Percentiles rank a stretch among this genome's conserved stretches.
Conservation (phyloP, 1,140 invertebrate genomes). For the Aporrectodea caliginosa region DNA sequence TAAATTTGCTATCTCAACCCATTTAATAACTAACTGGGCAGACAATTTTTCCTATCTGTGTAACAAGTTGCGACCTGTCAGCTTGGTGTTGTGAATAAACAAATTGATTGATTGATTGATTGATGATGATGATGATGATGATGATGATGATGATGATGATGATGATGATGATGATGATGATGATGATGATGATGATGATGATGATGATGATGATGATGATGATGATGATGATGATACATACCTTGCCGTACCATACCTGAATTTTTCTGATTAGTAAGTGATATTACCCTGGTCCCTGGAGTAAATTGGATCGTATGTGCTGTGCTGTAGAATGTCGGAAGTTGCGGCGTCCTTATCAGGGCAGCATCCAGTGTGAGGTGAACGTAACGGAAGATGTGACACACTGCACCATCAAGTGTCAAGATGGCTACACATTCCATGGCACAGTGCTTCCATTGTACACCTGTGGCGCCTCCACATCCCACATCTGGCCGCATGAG, state of each 20-base stretch:
- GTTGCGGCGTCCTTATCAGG: conserved; percentile 22
- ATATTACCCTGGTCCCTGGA: neutral
- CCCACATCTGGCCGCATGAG: conserved; percentile 27
- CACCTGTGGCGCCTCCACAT: conserved; percentile 19
- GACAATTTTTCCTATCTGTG: no score
- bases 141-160: neutral
- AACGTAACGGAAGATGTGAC: neutral
- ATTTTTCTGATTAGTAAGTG: no score
- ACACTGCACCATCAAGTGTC: conserved; percentile 14
- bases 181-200: neutral
- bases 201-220: neutral
- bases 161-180: neutral
- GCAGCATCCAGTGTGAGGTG: conserved; percentile 8
- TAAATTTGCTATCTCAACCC: no score
- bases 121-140: neutral
- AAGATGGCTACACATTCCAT: conserved; percentile 14
- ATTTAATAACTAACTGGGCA: no score
- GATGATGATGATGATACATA: neutral
- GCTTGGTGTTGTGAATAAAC: no score
- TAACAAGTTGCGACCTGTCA: no score
- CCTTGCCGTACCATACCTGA: no score
- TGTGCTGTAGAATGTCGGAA: conserved; percentile 9
- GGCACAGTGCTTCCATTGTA: conserved; percentile 7
- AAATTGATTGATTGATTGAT: neutral
- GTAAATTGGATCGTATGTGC: neutral